Evolutionary conservation across 2,888 invertebrate genomes (phyloP).

Genomic region (Tetropium fuscum): DNA sequence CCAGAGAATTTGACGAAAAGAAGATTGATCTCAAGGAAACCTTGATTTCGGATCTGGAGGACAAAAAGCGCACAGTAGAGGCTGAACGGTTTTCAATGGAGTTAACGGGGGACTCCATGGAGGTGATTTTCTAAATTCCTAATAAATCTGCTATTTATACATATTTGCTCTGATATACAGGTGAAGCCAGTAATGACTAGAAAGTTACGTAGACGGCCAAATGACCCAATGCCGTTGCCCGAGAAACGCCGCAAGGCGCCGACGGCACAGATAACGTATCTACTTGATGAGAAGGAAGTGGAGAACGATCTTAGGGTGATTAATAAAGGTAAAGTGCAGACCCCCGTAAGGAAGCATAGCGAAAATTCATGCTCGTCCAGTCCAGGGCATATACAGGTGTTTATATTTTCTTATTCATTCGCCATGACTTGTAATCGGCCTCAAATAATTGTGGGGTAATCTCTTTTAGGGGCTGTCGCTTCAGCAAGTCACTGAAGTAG

Average conservation of each 20-base stretch:
- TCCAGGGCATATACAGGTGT: conserved; percentile 62
- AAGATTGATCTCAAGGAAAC: conserved; percentile 92
- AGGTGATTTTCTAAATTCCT: conserved; percentile 35
- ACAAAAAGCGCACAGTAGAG: conserved; percentile 90
- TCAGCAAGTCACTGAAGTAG: conserved; percentile 54
- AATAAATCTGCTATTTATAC: background rate
- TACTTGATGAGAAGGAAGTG: conserved; percentile 90
- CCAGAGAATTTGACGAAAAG: conserved; percentile 95
- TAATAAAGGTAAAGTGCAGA: conserved; percentile 69
- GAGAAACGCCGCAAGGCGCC: conserved; percentile 89
- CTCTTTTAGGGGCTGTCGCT: conserved; percentile 30
- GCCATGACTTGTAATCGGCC: too few relatives aligned
- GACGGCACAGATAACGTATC: conserved; percentile 85
- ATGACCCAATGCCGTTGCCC: conserved; percentile 92
- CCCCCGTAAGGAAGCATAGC: conserved; percentile 70
- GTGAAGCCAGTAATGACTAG: conserved; percentile 97
- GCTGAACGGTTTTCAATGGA: conserved; percentile 89
- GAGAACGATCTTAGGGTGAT: conserved; percentile 83
- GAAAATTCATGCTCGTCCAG: conserved; percentile 59
- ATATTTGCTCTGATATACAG: conserved; percentile 23
- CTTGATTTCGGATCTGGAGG: conserved; percentile 91
- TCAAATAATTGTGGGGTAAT: background rate
- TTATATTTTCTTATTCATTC: too few relatives aligned
- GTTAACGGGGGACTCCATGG: conserved; percentile 72
- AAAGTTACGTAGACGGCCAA: conserved; percentile 90